A percentile compares a stretch with the other conserved stretches of the same genome.
phyloP scores from a whole-genome alignment of 2,113 vertebrate species.

The Strigops habroptila region DNA sequence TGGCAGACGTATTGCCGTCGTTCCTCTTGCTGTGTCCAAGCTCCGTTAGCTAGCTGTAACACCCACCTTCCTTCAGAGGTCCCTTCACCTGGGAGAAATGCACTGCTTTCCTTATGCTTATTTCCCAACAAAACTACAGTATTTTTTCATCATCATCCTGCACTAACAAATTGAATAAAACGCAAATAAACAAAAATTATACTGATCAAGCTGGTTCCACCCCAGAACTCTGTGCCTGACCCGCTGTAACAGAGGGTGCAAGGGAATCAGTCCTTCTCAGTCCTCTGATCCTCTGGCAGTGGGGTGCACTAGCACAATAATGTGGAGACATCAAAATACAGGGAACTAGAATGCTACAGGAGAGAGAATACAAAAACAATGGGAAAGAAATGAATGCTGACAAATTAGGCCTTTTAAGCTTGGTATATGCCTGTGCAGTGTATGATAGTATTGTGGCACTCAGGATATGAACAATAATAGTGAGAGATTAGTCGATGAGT shows the following conservation, averaged over 20 bases:
- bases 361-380: not conserved
- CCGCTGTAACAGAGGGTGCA: not conserved
- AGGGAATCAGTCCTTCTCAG: not conserved
- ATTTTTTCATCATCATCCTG: not conserved
- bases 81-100: not conserved
- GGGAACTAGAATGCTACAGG: not conserved
- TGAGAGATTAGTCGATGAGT: conserved; percentile 21
- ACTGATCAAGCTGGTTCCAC: not conserved
- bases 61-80: not conserved
- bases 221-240: not conserved
- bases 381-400: not conserved
- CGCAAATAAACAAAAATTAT: not conserved
- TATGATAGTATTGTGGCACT: not conserved
- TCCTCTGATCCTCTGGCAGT: not conserved
- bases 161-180: not conserved
- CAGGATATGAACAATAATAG: conserved; percentile 31
- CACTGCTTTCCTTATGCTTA: not conserved
- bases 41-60: not conserved
- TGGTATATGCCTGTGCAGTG: not conserved
- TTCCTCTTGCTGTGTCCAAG: not conserved
- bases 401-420: conserved; percentile 18
- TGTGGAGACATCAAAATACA: not conserved
- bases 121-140: not conserved
- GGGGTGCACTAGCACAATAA: not conserved
- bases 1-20: not conserved